These are phyloP conservation scores for Oreochromis grahami DNA, from an alignment of 2,797 vertebrate genomes.

Conservation along the genomic window DNA sequence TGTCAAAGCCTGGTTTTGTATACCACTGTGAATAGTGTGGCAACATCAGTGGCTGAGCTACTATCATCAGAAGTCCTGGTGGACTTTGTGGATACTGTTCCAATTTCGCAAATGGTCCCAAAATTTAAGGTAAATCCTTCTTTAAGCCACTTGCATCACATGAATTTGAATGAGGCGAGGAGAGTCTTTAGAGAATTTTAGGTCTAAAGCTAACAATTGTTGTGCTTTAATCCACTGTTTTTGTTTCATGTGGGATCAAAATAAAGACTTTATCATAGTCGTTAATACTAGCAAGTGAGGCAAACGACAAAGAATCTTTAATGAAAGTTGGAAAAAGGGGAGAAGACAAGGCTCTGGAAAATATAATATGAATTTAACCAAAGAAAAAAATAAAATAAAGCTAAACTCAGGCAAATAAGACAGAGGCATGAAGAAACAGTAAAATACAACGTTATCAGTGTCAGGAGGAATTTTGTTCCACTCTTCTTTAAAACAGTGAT, in stretches of 20 bases:
- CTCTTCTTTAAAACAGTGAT: background rate
- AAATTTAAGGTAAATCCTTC: background rate
- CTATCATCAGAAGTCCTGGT: background rate
- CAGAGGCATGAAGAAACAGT: background rate
- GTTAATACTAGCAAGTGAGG: background rate
- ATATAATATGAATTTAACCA: background rate
- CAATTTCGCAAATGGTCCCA: background rate
- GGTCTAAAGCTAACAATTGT: background rate
- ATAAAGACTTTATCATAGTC: background rate
- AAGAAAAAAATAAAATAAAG: background rate
- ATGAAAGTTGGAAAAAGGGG: background rate
- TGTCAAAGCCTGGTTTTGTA: background rate
- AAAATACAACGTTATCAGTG: background rate
- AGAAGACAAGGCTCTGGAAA: background rate
- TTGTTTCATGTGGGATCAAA: background rate
- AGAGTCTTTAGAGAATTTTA: background rate
- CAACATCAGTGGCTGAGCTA: background rate
- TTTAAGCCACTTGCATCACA: background rate
- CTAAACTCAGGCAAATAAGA: background rate
- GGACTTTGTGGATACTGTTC: background rate
- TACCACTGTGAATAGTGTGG: background rate
- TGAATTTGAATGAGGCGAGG: background rate
- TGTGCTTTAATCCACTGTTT: background rate
- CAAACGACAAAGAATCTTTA: background rate
- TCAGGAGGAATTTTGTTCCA: background rate